phyloP scores from a whole-genome alignment of 2,797 vertebrate species.

The Astyanax mexicanus region DNA sequence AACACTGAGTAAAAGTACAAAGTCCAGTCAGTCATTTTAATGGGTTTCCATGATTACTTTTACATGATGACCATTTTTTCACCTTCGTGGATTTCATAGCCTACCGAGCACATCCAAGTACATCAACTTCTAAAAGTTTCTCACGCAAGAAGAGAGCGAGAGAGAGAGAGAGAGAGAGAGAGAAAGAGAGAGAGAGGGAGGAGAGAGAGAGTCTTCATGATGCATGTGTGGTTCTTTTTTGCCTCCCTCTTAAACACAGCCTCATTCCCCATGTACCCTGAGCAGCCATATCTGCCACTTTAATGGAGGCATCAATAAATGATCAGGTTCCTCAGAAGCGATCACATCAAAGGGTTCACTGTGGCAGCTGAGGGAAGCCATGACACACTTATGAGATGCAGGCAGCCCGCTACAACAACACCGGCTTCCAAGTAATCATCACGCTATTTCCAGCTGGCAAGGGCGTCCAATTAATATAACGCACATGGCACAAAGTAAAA shows the following conservation, averaged over 20 bases:
- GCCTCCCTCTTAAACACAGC: slow-evolving; percentile 47
- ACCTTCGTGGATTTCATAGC: neutral
- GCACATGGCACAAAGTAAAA: slow-evolving; percentile 56
- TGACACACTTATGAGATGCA: slow-evolving; percentile 72
- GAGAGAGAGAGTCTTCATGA: slow-evolving; percentile 34
- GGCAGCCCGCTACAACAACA: slow-evolving; percentile 62
- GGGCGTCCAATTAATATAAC: slow-evolving; percentile 71
- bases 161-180: too few species aligned
- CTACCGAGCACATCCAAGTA: slow-evolving; percentile 17
- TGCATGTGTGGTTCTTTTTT: slow-evolving; percentile 44
- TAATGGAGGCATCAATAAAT: slow-evolving; percentile 89
- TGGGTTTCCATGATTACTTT: neutral
- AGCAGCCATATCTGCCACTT: slow-evolving; percentile 73
- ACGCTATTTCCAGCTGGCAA: slow-evolving; percentile 71
- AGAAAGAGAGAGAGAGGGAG: too few species aligned
- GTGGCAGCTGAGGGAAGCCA: slow-evolving; percentile 76
- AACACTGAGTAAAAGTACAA: neutral
- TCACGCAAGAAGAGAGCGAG: neutral
- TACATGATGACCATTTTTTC: slow-evolving; percentile 32
- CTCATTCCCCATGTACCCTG: slow-evolving; percentile 54
- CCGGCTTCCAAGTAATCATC: slow-evolving; percentile 70
- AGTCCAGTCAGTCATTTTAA: neutral
- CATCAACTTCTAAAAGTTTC: slow-evolving; percentile 15
- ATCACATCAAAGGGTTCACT: slow-evolving; percentile 84
- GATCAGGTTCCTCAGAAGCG: slow-evolving; percentile 82